Evolutionary conservation across 2,113 vertebrate species (phyloP).

Genomic region (Rhombomys opimus): DNA sequence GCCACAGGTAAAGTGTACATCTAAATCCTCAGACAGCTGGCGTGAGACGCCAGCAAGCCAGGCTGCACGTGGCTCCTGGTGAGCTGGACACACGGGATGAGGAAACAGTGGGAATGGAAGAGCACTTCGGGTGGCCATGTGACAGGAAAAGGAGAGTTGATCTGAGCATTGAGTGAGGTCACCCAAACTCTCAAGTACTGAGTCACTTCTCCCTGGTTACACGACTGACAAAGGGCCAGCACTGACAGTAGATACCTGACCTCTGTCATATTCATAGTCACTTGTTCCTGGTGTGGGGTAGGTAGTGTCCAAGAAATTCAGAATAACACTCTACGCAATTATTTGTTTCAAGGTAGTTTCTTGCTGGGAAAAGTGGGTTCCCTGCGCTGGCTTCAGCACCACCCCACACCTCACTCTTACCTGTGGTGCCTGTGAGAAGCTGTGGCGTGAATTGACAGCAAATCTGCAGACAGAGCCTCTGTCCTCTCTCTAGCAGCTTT

Average conservation of each 20-base stretch:
- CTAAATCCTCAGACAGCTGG: constrained; percentile 52
- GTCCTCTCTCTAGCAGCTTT: not conserved
- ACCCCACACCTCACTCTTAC: not conserved
- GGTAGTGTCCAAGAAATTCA: not conserved
- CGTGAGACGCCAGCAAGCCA: constrained; percentile 38
- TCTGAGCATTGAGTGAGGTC: not conserved
- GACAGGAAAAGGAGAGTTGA: not conserved
- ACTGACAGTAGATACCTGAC: not conserved
- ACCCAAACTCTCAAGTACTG: fast-evolving
- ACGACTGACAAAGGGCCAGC: not conserved
- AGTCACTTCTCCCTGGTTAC: not conserved
- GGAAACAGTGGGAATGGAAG: not conserved
- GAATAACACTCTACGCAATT: not conserved
- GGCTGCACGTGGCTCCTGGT: not conserved
- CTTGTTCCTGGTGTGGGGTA: not conserved
- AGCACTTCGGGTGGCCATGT: not conserved
- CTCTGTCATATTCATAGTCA: not conserved
- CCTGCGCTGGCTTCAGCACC: not conserved
- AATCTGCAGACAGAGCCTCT: not conserved
- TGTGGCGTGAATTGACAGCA: not conserved
- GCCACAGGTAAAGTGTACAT: constrained; percentile 45
- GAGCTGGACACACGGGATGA: not conserved
- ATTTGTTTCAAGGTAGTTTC: not conserved
- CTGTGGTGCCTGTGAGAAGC: not conserved
- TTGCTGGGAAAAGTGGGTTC: not conserved